Conservation (phyloP, 2,113 vertebrate species). For the Cyanoderma ruficeps region DNA sequence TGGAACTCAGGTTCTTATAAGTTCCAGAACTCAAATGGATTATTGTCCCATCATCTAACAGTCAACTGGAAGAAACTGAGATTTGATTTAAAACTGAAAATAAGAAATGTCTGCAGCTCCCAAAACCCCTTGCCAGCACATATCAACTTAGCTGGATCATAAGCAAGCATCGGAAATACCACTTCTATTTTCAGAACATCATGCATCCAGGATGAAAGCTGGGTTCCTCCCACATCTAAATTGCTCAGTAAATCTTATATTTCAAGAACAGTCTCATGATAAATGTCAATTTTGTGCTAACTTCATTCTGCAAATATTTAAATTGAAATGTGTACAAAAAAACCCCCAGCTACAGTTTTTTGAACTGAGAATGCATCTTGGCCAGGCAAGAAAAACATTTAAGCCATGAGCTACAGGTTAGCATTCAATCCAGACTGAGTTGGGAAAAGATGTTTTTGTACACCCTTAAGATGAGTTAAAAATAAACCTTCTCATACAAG, state of each 20-base stretch:
- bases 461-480: neutral
- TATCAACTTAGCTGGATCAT: constrained; percentile 51
- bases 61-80: neutral
- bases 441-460: neutral
- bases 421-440: neutral
- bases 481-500: neutral
- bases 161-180: constrained; percentile 60
- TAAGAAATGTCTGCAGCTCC: neutral
- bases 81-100: neutral
- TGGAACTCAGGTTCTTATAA: neutral
- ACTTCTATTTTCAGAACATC: constrained; percentile 64
- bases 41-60: neutral
- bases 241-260: constrained; percentile 51
- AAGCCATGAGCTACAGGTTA: neutral
- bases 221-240: constrained; percentile 54
- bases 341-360: neutral
- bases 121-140: constrained; percentile 17
- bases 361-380: neutral
- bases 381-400: neutral
- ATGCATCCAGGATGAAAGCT: constrained; percentile 50
- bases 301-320: constrained; percentile 30
- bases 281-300: constrained; percentile 48
- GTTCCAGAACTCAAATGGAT: neutral
- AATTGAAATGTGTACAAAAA: neutral
- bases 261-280: constrained; percentile 42